Conservation (phyloP, 2,888 invertebrate genomes). For the Clepsis dumicolana region DNA sequence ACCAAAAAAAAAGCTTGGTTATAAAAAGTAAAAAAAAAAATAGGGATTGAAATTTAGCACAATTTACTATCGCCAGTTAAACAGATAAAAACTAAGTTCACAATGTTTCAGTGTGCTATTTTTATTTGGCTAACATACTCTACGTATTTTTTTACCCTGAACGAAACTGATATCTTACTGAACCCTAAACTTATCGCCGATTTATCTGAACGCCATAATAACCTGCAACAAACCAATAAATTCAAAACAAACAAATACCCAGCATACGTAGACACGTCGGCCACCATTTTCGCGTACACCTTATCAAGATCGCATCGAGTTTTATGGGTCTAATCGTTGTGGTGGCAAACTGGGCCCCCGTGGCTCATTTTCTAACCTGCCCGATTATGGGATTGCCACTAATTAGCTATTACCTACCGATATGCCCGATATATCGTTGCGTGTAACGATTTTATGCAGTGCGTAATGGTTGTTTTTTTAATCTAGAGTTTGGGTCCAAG, state of each 20-base stretch:
- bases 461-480: conserved; percentile 41
- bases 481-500: not conserved
- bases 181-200: not conserved
- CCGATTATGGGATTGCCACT: conserved; percentile 84
- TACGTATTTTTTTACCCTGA: no score
- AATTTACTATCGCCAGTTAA: no score
- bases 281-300: conserved; percentile 65
- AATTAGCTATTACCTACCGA: conserved; percentile 85
- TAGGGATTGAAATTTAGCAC: no score
- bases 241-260: conserved; percentile 49
- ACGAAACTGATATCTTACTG: not conserved
- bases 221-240: conserved; percentile 49
- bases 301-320: conserved; percentile 82
- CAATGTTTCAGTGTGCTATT: no score
- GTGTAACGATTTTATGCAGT: conserved; percentile 59
- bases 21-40: no score
- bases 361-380: conserved; percentile 82
- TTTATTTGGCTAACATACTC: no score
- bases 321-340: conserved; percentile 83
- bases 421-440: conserved; percentile 75
- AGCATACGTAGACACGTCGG: conserved; percentile 21
- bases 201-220: not conserved
- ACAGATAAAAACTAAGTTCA: no score
- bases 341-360: conserved; percentile 81
- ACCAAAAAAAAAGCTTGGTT: no score